A percentile compares a stretch with the other conserved stretches of the same genome.
Conservation (phyloP, 2,888 invertebrate species). For the Ischnura elegans region DNA sequence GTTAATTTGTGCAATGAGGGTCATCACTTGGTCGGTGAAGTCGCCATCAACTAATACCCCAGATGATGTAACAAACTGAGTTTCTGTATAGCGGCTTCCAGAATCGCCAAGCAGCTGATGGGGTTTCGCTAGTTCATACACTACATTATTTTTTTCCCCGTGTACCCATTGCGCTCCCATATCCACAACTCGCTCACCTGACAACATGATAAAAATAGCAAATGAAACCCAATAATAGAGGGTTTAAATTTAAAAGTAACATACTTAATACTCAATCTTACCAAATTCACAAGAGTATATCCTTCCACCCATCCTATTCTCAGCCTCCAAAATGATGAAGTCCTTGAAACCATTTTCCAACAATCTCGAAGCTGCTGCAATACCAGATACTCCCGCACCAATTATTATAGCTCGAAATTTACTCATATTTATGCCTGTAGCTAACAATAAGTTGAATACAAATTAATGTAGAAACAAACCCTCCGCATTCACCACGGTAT, state of each 20-base stretch:
- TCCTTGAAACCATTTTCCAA: constrained; percentile 52
- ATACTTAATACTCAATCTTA: constrained; percentile 72
- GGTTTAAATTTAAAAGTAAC: neutral
- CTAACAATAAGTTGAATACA: neutral
- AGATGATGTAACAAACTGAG: neutral
- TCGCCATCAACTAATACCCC: constrained; percentile 7
- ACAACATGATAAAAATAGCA: neutral
- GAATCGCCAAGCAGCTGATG: constrained; percentile 69
- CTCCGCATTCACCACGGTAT: too few species aligned
- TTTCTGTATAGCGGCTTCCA: neutral
- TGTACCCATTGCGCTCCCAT: constrained; percentile 77
- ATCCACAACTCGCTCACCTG: constrained; percentile 73
- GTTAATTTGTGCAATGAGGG: constrained; percentile 42
- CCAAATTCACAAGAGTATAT: constrained; percentile 78
- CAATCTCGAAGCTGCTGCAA: constrained; percentile 76
- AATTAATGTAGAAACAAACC: neutral
- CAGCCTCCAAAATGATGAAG: constrained; percentile 81
- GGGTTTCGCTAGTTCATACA: constrained; percentile 74
- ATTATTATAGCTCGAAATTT: constrained; percentile 75
- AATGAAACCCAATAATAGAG: neutral
- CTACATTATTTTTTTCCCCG: constrained; percentile 75
- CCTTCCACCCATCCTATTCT: constrained; percentile 83
- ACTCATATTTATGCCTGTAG: neutral
- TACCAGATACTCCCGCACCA: constrained; percentile 77
- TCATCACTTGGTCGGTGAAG: neutral